Base-by-base conservation (phyloP, 2,888 invertebrate genomes). In the Melolontha melolontha region DNA sequence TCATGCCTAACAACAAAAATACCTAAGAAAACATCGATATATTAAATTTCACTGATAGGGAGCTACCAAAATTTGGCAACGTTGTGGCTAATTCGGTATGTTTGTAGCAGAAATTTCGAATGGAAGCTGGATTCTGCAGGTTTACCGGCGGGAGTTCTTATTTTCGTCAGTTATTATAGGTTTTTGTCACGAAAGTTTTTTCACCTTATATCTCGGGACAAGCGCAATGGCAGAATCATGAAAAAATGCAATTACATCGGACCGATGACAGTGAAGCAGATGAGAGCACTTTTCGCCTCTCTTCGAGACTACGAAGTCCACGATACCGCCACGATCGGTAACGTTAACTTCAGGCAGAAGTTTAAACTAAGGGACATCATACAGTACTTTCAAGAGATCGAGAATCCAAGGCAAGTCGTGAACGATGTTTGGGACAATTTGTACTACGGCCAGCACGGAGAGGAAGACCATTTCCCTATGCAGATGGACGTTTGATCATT, bases 121-220 rank as follows among this genome's bases (percentile, higher is more conserved):
- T 50, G 50, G 17, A 6, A 41, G 6, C 12, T 41, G 41, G 1
- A 1, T 2, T n/a, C n/a, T 12, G 1, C 42, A 22, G 22, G 22
- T 42, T 22, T 11, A 11, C 49, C 5, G 17, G n/a, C n/a, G n/a
- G n/a, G 14, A n/a, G 11, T 2, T 62, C 42, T 40, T 52, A 29
- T 42, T 51, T 27, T 40, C 22, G 50, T 27, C 11, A 66, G 41
- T 55, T 17, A 17, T 67, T 69, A 5, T 47, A 71, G 72, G 59
- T 72, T 72, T 41, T 41, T 64, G 55, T 70, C 72, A 2, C 63
- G 68, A 34, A 72, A 72, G 42, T 72, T 72, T 27, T 72, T 72
- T 22, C 69, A 68, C 4, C 51, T 72, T 40, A 69, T 72, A 47
- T 71, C 72, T 0, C 59, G 66, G 17, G 67, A 70, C 41, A 67